Percentiles rank a stretch among this genome's conserved stretches.
These are phyloP conservation scores for Plagodis dolabraria DNA, from an alignment of 2,888 invertebrate genomes.

Conservation along the genomic window DNA sequence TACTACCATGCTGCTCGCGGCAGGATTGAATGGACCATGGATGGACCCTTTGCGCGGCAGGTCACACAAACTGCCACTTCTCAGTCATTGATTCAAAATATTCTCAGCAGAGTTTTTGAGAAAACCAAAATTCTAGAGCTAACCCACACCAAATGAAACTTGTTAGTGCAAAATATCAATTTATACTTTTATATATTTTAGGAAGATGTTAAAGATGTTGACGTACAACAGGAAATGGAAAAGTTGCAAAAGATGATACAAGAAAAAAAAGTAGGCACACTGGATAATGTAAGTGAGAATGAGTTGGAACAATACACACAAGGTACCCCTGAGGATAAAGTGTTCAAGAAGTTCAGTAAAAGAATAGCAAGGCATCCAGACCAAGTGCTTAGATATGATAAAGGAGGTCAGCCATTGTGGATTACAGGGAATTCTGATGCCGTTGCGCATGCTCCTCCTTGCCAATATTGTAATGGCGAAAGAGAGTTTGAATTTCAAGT, in stretches of 20 bases:
- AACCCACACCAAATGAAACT: no score
- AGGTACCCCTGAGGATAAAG: constrained; percentile 87
- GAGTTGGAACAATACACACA: constrained; percentile 89
- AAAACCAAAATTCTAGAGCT: no score
- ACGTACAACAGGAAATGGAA: constrained; percentile 77
- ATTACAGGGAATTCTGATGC: constrained; percentile 86
- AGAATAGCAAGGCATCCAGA: constrained; percentile 89
- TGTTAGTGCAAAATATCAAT: neutral
- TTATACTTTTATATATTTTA: constrained; percentile 35
- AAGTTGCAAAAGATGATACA: constrained; percentile 76
- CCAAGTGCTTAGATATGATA: constrained; percentile 92
- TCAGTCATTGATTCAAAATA: no score
- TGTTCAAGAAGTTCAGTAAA: constrained; percentile 91
- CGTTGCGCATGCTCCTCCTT: constrained; percentile 87
- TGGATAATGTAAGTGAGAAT: constrained; percentile 86
- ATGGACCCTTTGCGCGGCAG: no score
- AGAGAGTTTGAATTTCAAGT: constrained; percentile 97
- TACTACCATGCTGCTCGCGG: no score
- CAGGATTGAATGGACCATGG: no score
- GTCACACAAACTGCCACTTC: no score
- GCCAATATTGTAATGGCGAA: constrained; percentile 89
- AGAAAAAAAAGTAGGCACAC: constrained; percentile 86
- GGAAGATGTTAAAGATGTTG: constrained; percentile 71
- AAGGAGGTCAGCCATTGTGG: constrained; percentile 93
- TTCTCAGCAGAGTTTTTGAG: no score